Evolutionary conservation across 2,888 invertebrate species (phyloP).

Genomic region (Acheta domesticus): DNA sequence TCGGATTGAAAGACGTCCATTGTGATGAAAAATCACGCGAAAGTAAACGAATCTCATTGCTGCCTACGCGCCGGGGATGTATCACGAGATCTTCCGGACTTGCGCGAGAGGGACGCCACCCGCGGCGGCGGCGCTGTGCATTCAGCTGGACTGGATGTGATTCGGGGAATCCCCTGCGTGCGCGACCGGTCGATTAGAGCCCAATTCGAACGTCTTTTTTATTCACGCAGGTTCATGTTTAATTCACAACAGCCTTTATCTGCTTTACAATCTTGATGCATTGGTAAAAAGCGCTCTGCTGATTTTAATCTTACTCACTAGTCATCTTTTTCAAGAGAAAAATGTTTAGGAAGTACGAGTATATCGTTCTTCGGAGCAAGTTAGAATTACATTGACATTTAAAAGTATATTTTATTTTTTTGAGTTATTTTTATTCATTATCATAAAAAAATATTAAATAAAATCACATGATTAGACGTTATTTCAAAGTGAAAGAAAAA

Average conservation of each 20-base stretch:
- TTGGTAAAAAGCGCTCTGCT: too few relatives aligned
- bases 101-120: neutral
- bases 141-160: neutral
- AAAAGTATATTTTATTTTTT: too few relatives aligned
- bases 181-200: neutral
- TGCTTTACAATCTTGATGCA: too few relatives aligned
- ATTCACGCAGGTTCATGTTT: neutral
- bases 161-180: neutral
- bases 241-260: neutral
- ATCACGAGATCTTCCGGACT: constrained; percentile 10
- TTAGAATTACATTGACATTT: too few relatives aligned
- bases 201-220: neutral
- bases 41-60: neutral
- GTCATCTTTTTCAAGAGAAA: too few relatives aligned
- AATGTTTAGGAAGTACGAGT: too few relatives aligned
- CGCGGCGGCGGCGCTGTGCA: neutral
- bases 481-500: too few relatives aligned
- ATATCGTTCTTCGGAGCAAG: too few relatives aligned
- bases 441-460: too few relatives aligned
- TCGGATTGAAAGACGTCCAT: constrained; percentile 2
- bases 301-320: too few relatives aligned
- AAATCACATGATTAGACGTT: too few relatives aligned
- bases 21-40: constrained; percentile 9
- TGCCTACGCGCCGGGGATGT: neutral
- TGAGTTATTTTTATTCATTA: too few relatives aligned